A percentile compares a stretch with the other conserved stretches of the same genome.
phyloP scores from a whole-genome alignment of 2,113 vertebrate species.

The Enhydra lutris region DNA sequence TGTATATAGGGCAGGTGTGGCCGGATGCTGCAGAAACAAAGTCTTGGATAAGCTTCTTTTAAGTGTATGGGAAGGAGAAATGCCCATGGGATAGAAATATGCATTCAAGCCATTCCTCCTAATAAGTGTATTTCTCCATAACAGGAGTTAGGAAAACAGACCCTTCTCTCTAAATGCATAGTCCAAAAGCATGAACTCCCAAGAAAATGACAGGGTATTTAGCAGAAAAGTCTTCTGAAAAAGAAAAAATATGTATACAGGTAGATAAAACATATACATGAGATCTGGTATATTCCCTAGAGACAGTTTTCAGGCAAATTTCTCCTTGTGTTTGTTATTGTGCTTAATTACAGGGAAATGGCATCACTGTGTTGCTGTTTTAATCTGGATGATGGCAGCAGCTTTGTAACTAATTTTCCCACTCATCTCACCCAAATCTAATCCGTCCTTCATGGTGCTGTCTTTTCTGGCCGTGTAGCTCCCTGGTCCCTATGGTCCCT shows the following conservation, averaged over 20 bases:
- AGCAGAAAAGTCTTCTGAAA: conserved; percentile 1
- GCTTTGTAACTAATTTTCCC: not conserved
- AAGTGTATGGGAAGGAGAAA: not conserved
- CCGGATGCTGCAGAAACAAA: not conserved
- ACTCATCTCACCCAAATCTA: not conserved
- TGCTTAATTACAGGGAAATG: not conserved
- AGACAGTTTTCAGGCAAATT: not conserved
- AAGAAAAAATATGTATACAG: not conserved
- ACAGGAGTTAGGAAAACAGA: not conserved
- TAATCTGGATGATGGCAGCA: not conserved
- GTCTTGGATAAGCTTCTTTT: not conserved
- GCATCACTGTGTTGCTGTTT: not conserved
- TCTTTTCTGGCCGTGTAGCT: not conserved
- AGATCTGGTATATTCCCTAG: not conserved
- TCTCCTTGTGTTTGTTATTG: not conserved
- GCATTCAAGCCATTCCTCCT: not conserved
- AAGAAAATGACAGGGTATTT: not conserved
- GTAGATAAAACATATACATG: not conserved
- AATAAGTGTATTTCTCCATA: not conserved
- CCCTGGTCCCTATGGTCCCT: too few species aligned
- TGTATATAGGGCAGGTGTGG: not conserved
- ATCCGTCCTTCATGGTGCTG: not conserved
- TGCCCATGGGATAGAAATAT: not conserved
- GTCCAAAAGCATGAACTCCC: not conserved
- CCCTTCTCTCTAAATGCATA: not conserved